Evolutionary conservation across 2,113 vertebrate species (phyloP).

Genomic region (Cricetomys ansorgei): DNA sequence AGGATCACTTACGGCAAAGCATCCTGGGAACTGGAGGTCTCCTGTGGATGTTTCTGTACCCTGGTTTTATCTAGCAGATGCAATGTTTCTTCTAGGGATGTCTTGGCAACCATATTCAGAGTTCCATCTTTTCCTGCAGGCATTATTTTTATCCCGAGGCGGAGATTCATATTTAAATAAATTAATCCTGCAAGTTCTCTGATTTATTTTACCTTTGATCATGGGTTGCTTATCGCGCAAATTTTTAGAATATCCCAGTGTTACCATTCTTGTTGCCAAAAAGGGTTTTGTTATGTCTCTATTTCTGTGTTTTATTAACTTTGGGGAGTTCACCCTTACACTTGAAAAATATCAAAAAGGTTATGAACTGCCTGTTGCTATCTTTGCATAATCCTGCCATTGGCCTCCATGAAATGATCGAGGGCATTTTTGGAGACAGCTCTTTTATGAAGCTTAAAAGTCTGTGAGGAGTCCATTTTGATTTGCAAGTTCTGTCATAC

Average conservation of each 20-base stretch:
- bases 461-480: slow-evolving; percentile 29
- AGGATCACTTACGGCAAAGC: neutral
- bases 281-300: slow-evolving; percentile 63
- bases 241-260: slow-evolving; percentile 64
- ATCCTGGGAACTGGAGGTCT: neutral
- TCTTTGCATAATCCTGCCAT: slow-evolving; percentile 47
- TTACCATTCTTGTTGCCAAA: slow-evolving; percentile 49
- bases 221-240: slow-evolving; percentile 64
- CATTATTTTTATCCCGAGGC: slow-evolving; percentile 12
- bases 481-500: slow-evolving; percentile 59
- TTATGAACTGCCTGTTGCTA: slow-evolving; percentile 51
- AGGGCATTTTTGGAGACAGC: neutral
- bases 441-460: slow-evolving; percentile 40
- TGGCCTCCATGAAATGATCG: slow-evolving; percentile 21
- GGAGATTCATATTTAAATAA: slow-evolving; percentile 46
- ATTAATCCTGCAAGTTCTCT: slow-evolving; percentile 50
- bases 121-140: slow-evolving; percentile 53
- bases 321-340: slow-evolving; percentile 45
- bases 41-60: neutral
- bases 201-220: slow-evolving; percentile 72
- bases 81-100: slow-evolving; percentile 53
- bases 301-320: slow-evolving; percentile 63
- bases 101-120: slow-evolving; percentile 52
- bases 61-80: slow-evolving; percentile 45
- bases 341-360: slow-evolving; percentile 63